phyloP scores from a whole-genome alignment of 2,113 vertebrate genomes.

The Taxidea taxus region DNA sequence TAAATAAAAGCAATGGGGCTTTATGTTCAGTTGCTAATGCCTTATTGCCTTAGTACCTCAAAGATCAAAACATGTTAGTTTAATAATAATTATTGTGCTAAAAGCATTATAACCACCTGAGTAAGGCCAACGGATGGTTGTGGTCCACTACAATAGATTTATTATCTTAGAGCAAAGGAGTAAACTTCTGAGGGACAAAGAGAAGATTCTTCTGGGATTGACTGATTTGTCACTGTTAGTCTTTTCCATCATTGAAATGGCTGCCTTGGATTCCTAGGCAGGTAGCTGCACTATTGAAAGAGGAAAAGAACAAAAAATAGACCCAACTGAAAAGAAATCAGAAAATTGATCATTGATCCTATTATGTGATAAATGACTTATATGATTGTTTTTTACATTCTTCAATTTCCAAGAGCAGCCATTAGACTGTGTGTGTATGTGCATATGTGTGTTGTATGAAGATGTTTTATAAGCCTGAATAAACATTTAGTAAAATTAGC shows the following conservation, averaged over 20 bases:
- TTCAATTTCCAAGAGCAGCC: not conserved
- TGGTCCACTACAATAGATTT: not conserved
- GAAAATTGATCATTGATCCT: not conserved
- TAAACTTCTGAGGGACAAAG: not conserved
- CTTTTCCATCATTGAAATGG: not conserved
- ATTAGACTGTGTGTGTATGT: not conserved
- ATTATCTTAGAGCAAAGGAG: not conserved
- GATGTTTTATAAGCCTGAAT: constrained; percentile 13
- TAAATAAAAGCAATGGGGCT: not conserved
- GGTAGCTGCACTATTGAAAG: not conserved
- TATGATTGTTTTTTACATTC: not conserved
- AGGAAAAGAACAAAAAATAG: not conserved
- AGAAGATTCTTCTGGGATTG: not conserved
- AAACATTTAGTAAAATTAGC: constrained; percentile 20
- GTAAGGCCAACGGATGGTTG: not conserved
- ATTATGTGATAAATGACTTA: not conserved
- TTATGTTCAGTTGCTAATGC: not conserved
- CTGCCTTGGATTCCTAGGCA: not conserved
- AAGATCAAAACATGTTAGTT: constrained; percentile 19
- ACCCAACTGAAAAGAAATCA: not conserved
- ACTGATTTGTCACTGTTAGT: not conserved
- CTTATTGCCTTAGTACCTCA: not conserved
- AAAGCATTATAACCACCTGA: not conserved
- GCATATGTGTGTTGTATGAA: not conserved
- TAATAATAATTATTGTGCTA: not conserved